Conservation (phyloP, 2,797 vertebrate species). For the Tenualosa thibaudeaui region DNA sequence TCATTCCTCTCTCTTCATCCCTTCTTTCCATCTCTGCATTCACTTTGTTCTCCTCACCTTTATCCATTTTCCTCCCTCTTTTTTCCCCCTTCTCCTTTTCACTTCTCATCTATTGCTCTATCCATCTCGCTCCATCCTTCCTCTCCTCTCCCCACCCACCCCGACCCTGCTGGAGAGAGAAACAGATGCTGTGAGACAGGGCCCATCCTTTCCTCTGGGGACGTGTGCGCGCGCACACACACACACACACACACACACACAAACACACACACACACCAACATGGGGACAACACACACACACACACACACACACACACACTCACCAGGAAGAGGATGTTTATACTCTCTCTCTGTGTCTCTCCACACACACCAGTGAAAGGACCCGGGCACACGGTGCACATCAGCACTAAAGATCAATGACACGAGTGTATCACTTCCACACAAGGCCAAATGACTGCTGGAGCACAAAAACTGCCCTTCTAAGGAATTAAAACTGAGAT, state of each 20-base stretch:
- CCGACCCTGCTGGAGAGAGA: not conserved
- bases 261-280: not conserved
- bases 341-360: not conserved
- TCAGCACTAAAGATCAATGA: not conserved
- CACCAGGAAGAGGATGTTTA: not conserved
- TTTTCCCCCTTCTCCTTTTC: not conserved
- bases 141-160: not conserved
- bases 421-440: too few relatives aligned
- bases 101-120: conserved; percentile 1
- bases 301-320: not conserved
- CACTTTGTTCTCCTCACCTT: not conserved
- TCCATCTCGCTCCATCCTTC: conserved; percentile 2
- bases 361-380: conserved; percentile 20
- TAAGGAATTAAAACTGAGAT: not conserved
- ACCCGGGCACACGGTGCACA: not conserved
- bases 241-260: not conserved
- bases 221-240: not conserved
- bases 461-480: too few relatives aligned
- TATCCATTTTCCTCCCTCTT: not conserved
- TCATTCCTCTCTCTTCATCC: too few relatives aligned
- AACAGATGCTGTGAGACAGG: conserved; percentile 11
- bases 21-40: not conserved
- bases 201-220: conserved; percentile 18
- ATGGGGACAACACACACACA: not conserved
- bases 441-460: too few relatives aligned